phyloP scores from a whole-genome alignment of 2,888 invertebrate species.

The Hofmannophila pseudospretella region DNA sequence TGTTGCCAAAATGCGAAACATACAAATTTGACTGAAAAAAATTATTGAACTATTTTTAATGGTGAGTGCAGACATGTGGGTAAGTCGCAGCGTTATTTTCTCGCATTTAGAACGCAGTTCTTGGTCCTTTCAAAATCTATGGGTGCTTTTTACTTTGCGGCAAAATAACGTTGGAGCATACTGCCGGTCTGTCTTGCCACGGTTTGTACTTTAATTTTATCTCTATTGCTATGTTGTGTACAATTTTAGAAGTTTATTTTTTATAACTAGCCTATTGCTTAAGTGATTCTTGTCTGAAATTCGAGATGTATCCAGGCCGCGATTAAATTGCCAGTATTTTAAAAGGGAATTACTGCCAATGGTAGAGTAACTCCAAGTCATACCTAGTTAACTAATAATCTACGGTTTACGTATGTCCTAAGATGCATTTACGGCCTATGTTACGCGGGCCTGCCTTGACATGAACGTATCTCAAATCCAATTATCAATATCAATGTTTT shows the following conservation, averaged over 20 bases:
- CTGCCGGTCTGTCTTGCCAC: slow-evolving; percentile 16
- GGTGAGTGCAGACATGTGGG: slow-evolving; percentile 1
- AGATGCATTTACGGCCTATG: slow-evolving; percentile 62
- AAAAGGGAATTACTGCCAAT: slow-evolving; percentile 48
- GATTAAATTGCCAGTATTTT: slow-evolving; percentile 48
- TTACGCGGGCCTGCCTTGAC: slow-evolving; percentile 45
- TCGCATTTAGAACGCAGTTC: slow-evolving; percentile 1
- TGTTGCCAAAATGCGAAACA: slow-evolving; percentile 18
- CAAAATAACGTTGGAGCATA: neutral
- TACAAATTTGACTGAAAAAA: slow-evolving; percentile 19
- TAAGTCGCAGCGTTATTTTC: slow-evolving; percentile 1
- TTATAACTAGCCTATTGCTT: slow-evolving; percentile 45
- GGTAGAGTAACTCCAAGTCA: slow-evolving; percentile 57
- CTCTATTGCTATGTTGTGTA: slow-evolving; percentile 46
- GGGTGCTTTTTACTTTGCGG: slow-evolving; percentile 3
- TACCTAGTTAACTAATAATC: slow-evolving; percentile 45
- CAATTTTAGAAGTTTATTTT: slow-evolving; percentile 64
- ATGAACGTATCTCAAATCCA: slow-evolving; percentile 59
- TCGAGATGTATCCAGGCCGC: slow-evolving; percentile 11
- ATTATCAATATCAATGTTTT: slow-evolving; percentile 72
- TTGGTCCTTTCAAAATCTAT: neutral
- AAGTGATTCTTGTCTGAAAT: slow-evolving; percentile 16
- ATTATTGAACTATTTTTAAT: neutral
- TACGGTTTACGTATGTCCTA: slow-evolving; percentile 42
- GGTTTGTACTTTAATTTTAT: slow-evolving; percentile 35